These are phyloP conservation scores for Oligia strigilis DNA, from an alignment of 2,888 invertebrate species.

Conservation along the genomic window DNA sequence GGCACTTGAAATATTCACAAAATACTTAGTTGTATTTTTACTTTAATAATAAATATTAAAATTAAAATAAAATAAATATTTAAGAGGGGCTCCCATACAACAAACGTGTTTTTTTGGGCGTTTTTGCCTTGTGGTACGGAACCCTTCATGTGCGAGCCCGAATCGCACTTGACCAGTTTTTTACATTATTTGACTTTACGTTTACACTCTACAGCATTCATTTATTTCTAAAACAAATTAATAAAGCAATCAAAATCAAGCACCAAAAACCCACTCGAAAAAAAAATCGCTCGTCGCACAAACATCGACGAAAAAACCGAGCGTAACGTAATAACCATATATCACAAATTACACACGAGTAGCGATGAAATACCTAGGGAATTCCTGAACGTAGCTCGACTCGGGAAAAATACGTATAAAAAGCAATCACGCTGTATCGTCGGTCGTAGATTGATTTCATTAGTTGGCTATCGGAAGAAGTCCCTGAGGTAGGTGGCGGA, in stretches of 20 bases:
- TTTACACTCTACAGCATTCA: background rate
- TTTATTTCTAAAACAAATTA: slow-evolving; percentile 30
- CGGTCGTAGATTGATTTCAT: slow-evolving; percentile 71
- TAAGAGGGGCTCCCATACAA: too few species aligned
- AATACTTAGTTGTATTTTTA: too few species aligned
- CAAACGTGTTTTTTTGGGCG: too few species aligned
- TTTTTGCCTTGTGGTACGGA: too few species aligned
- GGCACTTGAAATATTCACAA: too few species aligned
- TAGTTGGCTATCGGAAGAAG: slow-evolving; percentile 65
- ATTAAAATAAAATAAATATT: too few species aligned
- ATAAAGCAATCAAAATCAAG: slow-evolving; percentile 23
- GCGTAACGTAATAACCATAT: slow-evolving; percentile 56
- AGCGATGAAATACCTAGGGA: slow-evolving; percentile 59
- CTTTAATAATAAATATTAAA: too few species aligned
- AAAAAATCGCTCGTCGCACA: slow-evolving; percentile 23
- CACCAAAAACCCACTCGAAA: slow-evolving; percentile 26
- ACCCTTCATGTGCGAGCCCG: too few species aligned
- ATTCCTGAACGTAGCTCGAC: slow-evolving; percentile 51
- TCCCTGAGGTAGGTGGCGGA: slow-evolving; percentile 41
- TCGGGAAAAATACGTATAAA: slow-evolving; percentile 63
- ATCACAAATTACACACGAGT: slow-evolving; percentile 63
- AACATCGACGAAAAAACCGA: slow-evolving; percentile 42
- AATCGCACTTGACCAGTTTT: too few species aligned
- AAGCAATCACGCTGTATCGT: slow-evolving; percentile 70
- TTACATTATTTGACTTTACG: background rate